Evolutionary conservation across 2,888 invertebrate genomes (phyloP).

Genomic region (Hypolimnas misippus): DNA sequence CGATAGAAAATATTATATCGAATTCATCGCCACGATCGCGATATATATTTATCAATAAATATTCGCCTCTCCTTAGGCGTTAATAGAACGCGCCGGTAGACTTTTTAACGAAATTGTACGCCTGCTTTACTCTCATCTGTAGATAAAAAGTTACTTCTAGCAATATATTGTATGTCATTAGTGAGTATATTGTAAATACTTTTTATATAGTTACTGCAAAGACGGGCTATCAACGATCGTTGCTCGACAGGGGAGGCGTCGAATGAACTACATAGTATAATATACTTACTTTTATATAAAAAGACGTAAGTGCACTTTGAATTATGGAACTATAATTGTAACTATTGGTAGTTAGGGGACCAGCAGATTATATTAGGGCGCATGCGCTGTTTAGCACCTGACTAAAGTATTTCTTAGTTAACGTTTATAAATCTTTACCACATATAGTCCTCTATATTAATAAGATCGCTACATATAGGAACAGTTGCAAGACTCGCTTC

Average conservation of each 20-base stretch:
- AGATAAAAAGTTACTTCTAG: conserved; percentile 79
- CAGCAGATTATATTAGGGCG: conserved; percentile 44
- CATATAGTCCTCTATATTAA: conserved; percentile 32
- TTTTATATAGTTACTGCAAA: conserved; percentile 76
- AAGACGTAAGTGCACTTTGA: conserved; percentile 82
- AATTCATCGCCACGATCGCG: conserved; percentile 19
- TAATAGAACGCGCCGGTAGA: conserved; percentile 29
- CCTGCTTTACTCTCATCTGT: conserved; percentile 67
- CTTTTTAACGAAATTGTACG: conserved; percentile 59
- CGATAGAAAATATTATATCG: conserved; percentile 27
- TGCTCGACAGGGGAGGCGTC: conserved; percentile 66
- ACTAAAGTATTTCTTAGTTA: conserved; percentile 27
- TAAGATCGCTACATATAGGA: conserved; percentile 38
- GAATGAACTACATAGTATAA: conserved; percentile 61
- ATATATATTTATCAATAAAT: conserved; percentile 30
- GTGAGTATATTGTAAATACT: conserved; percentile 81
- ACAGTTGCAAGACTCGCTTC: conserved; percentile 30
- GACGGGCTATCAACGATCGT: conserved; percentile 68
- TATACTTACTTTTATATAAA: conserved; percentile 70
- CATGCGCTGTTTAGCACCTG: conserved; percentile 29
- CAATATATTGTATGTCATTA: conserved; percentile 76
- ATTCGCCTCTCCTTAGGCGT: conserved; percentile 19
- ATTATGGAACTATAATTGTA: conserved; percentile 76
- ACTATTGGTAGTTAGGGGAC: conserved; percentile 52
- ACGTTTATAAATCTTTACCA: conserved; percentile 37